Percentiles rank a stretch among this genome's conserved stretches.
Conservation (phyloP, 2,113 vertebrate species). For the Paradoxurus hermaphroditus region DNA sequence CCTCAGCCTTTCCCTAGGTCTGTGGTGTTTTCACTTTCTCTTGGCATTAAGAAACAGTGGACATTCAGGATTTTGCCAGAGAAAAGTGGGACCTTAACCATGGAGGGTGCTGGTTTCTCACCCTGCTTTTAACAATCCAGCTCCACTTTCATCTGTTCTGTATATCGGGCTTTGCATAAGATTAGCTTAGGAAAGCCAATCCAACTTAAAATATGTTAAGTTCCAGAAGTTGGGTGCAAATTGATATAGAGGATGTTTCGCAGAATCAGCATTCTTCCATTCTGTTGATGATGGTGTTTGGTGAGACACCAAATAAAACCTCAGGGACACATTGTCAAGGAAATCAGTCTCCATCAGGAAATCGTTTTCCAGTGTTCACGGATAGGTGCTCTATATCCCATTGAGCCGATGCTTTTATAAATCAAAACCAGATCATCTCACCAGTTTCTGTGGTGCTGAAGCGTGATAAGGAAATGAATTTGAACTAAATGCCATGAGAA, state of each 20-base stretch:
- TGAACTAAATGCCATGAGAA: background rate
- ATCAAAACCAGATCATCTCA: background rate
- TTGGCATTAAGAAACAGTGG: background rate
- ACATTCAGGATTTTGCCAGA: background rate
- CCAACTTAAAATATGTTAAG: background rate
- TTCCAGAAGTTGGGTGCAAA: background rate
- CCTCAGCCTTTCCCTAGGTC: background rate
- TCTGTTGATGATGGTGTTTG: background rate
- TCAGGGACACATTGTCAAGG: background rate
- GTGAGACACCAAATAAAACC: background rate
- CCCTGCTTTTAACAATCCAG: background rate
- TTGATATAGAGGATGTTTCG: background rate
- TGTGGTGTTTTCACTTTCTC: background rate
- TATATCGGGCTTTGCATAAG: background rate
- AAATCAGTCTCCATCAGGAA: background rate
- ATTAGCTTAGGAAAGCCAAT: background rate
- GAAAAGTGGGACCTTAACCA: background rate
- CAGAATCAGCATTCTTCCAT: background rate
- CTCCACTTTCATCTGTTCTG: background rate
- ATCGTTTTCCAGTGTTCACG: background rate
- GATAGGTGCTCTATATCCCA: background rate
- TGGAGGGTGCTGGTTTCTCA: background rate
- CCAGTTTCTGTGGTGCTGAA: background rate
- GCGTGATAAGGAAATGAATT: conserved; percentile 21
- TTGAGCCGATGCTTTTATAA: background rate